Evolutionary conservation across 1,140 invertebrate species (phyloP).

Genomic region (Scaptomyza montana): DNA sequence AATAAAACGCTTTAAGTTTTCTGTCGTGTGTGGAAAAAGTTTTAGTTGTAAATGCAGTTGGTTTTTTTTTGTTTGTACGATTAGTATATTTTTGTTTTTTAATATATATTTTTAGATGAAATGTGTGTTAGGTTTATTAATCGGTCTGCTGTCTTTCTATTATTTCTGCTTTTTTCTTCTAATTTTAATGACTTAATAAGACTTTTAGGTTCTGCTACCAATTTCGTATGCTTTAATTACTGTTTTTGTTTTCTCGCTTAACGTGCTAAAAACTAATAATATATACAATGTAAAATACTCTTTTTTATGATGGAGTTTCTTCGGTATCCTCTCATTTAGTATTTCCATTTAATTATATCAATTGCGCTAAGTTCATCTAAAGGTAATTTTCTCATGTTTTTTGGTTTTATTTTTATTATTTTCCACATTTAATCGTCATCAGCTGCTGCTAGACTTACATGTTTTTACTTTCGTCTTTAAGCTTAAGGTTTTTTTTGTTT

Average conservation of each 20-base stretch:
- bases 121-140: constrained; percentile 35
- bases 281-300: constrained; percentile 83
- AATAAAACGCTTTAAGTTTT: neutral
- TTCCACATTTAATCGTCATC: constrained; percentile 31
- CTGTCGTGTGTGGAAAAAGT: constrained; percentile 39
- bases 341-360: constrained; percentile 76
- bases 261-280: constrained; percentile 82
- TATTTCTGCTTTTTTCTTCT: constrained; percentile 35
- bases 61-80: constrained; percentile 44
- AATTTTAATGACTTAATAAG: constrained; percentile 68
- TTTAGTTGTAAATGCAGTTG: constrained; percentile 52
- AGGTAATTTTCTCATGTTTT: constrained; percentile 66
- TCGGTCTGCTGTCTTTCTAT: constrained; percentile 7
- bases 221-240: constrained; percentile 61
- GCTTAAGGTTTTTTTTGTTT: constrained; percentile 55
- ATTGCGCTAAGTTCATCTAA: constrained; percentile 83
- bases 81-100: constrained; percentile 39
- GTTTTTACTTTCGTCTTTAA: constrained; percentile 31
- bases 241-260: constrained; percentile 36
- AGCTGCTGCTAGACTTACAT: constrained; percentile 22
- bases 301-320: constrained; percentile 37
- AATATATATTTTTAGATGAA: constrained; percentile 45
- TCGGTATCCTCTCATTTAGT: constrained; percentile 34
- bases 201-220: constrained; percentile 62
- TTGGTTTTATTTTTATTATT: neutral